Conservation (phyloP, 2,888 invertebrate species). For the Zygogramma bicolorata region DNA sequence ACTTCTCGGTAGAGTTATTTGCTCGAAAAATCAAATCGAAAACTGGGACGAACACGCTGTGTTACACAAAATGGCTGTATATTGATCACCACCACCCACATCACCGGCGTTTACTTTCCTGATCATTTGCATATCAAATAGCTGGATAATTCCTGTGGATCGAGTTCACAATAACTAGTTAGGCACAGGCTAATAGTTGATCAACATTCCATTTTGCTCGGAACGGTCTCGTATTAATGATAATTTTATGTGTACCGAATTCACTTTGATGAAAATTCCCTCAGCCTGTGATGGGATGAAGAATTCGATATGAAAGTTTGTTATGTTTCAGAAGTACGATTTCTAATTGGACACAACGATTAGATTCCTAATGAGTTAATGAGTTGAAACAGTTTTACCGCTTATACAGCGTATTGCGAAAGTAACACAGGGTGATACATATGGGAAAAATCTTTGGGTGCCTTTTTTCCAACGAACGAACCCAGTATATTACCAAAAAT, state of each 20-base stretch:
- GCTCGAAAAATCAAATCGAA: no score
- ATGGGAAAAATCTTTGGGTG: no score
- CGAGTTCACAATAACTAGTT: neutral
- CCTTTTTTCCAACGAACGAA: no score
- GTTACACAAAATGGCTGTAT: neutral
- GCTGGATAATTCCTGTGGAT: neutral
- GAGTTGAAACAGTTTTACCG: no score
- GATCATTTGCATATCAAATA: conserved; percentile 1
- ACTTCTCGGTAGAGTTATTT: no score
- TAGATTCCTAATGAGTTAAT: no score
- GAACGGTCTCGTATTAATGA: neutral
- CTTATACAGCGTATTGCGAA: no score
- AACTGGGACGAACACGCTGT: neutral
- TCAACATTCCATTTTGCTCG: neutral
- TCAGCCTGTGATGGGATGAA: conserved; percentile 33
- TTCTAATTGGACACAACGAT: no score
- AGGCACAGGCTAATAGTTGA: neutral
- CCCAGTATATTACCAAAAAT: no score
- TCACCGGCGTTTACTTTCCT: neutral
- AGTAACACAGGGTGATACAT: no score
- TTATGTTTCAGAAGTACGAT: no score
- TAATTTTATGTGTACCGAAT: neutral
- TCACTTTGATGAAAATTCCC: neutral
- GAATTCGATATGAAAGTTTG: neutral
- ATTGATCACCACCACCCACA: neutral